Percentiles rank a stretch among this genome's conserved stretches.
Conservation (phyloP, 2,797 vertebrate species). For the Pangasius krempfi region DNA sequence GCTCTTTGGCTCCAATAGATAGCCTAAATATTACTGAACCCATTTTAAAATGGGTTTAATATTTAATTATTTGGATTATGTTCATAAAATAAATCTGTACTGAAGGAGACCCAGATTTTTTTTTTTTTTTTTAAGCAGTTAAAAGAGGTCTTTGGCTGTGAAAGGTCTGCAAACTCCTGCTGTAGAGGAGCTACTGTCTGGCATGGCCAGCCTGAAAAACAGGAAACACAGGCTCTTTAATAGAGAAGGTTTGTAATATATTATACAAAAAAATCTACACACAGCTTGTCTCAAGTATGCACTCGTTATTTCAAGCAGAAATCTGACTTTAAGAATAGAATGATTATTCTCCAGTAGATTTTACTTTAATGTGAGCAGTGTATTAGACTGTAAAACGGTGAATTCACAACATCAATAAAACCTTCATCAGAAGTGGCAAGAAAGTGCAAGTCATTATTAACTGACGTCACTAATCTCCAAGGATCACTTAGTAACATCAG, state of each 20-base stretch:
- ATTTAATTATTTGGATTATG: not conserved
- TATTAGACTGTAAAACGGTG: not conserved
- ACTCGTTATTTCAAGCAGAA: not conserved
- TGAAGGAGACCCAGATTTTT: not conserved
- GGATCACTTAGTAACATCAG: not conserved
- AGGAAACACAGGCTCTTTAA: not conserved
- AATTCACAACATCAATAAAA: not conserved
- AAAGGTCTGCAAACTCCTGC: not conserved
- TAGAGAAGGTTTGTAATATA: not conserved
- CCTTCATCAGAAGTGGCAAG: not conserved
- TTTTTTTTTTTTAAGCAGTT: not conserved
- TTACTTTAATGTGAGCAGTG: not conserved
- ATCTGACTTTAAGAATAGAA: not conserved
- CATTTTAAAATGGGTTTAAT: not conserved
- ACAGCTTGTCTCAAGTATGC: not conserved
- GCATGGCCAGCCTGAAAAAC: not conserved
- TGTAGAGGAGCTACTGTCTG: not conserved
- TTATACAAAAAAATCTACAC: not conserved
- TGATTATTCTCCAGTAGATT: not conserved
- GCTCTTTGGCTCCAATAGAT: not conserved
- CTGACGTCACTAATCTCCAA: not conserved
- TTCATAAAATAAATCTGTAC: not conserved
- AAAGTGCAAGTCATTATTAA: conserved; percentile 49
- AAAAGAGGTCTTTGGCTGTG: not conserved
- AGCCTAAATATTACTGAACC: not conserved